Conservation (phyloP, 2,888 invertebrate genomes). For the Onthophagus sagittarius region DNA sequence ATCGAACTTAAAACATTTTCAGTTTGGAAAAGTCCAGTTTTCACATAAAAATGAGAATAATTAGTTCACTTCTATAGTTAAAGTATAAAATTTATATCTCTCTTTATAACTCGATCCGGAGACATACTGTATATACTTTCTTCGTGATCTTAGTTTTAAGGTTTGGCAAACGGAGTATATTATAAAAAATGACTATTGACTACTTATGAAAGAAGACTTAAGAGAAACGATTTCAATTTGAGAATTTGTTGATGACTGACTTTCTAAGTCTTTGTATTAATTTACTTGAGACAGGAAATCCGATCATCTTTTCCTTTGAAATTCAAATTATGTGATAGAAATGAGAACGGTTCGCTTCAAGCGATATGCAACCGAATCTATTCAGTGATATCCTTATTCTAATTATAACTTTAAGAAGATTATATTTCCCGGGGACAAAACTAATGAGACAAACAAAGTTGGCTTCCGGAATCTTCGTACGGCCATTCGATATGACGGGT, state of each 20-base stretch:
- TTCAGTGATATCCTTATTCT: not conserved
- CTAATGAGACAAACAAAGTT: not conserved
- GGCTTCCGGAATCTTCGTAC: not conserved
- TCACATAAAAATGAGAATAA: no score
- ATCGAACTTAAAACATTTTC: no score
- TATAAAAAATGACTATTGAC: no score
- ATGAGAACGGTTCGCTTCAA: not conserved
- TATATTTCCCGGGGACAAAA: not conserved
- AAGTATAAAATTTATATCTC: no score
- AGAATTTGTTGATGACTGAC: not conserved
- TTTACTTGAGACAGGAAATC: not conserved
- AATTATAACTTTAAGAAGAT: not conserved
- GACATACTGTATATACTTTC: no score
- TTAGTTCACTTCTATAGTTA: no score
- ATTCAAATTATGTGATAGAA: not conserved
- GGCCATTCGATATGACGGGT: not conserved
- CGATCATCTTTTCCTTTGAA: not conserved
- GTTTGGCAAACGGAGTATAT: no score
- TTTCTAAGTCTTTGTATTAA: not conserved
- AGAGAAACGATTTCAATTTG: no score
- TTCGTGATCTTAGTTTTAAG: no score
- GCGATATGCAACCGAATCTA: not conserved
- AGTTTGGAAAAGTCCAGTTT: no score
- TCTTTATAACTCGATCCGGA: no score
- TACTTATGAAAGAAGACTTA: no score